Evolutionary conservation across 1,140 invertebrate species (phyloP).

Genomic region (Bombus confusus): DNA sequence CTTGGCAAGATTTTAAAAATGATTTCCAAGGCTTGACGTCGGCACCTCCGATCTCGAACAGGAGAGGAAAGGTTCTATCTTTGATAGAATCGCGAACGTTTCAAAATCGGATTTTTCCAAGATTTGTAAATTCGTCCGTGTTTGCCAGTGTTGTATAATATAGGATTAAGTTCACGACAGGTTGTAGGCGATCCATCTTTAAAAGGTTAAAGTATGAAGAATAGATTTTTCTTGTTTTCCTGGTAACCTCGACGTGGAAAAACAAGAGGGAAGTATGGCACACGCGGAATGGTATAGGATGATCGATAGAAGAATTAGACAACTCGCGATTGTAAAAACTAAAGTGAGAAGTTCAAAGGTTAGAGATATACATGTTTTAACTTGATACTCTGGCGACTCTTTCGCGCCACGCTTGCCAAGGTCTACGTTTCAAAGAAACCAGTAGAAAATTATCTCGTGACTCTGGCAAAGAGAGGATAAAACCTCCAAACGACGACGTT

Average conservation of each 20-base stretch:
- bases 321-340: background rate
- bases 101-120: background rate
- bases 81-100: background rate
- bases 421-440: background rate
- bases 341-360: background rate
- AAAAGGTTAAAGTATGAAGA: background rate
- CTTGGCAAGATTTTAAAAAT: too few species aligned
- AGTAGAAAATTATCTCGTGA: background rate
- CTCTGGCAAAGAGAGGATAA: background rate
- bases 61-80: too few species aligned
- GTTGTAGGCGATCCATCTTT: background rate
- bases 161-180: background rate
- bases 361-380: background rate
- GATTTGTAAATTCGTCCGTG: background rate
- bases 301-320: background rate
- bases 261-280: background rate
- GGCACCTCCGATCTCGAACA: too few species aligned
- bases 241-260: background rate
- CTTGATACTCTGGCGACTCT: background rate
- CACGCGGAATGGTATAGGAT: background rate
- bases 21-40: too few species aligned
- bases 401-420: background rate
- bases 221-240: background rate
- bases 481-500: background rate
- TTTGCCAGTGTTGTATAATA: background rate